Conservation (phyloP, 2,888 invertebrate species). For the Gerris lacustris region DNA sequence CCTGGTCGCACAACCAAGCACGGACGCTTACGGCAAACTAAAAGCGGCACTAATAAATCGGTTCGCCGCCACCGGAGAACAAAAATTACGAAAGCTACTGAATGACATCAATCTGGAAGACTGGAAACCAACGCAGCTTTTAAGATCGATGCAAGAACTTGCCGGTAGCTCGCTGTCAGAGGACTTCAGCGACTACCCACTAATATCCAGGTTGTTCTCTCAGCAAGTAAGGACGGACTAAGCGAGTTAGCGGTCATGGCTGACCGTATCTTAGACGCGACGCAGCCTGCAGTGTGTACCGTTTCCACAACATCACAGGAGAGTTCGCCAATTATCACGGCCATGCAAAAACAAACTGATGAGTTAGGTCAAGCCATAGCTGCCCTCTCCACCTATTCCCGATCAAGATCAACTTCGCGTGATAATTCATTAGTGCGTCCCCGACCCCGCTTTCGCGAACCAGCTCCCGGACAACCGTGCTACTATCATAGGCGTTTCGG, state of each 20-base stretch:
- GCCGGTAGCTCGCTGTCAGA: conserved; percentile 10
- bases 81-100: conserved; percentile 24
- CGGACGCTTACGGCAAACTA: neutral
- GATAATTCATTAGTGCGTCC: neutral
- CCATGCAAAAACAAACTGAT: neutral
- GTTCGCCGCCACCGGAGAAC: neutral
- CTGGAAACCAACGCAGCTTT: conserved; percentile 24
- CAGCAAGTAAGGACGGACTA: conserved; percentile 5
- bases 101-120: conserved; percentile 26
- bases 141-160: conserved; percentile 27
- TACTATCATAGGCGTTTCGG: conserved; percentile 16
- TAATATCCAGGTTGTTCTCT: conserved; percentile 13
- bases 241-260: neutral
- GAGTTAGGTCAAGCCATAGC: neutral
- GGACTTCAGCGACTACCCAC: conserved; percentile 19
- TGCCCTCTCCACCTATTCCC: neutral
- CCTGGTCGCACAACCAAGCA: neutral
- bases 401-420: neutral
- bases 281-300: neutral
- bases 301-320: neutral
- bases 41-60: neutral
- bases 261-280: neutral
- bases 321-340: neutral
- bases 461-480: neutral
- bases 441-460: neutral